Base-by-base conservation (phyloP, 2,888 invertebrate species). In the Campaea margaritaria region DNA sequence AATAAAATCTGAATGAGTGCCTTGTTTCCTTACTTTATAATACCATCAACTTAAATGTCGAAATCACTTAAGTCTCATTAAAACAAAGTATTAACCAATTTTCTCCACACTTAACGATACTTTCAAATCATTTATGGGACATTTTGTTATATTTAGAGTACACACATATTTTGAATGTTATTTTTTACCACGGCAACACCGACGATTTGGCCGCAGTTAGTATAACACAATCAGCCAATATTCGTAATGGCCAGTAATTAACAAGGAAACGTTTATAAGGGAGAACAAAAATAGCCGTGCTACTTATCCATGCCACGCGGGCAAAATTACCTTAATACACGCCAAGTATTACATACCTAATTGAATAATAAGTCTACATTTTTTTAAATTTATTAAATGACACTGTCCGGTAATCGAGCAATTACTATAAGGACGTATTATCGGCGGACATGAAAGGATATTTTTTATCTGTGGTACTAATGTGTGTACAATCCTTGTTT, bases 291-390 rank as follows among this genome's bases (percentile, higher is more conserved):
- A 34, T 21, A 21, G 21, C 21, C 21, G 5, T 21, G 3, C 34
- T 34, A 34, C 34, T 11, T 9, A 9, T 9, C 34, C 10, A 11
- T 11, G 1, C 2, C 74, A 78, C 81, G 81, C 81, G 79, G 82
- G 64, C 72, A 68, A 78, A 83, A 83, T 81, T 79, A 78, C 75
- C 57, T 5, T 21, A 3, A 21, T 21, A 21, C 21, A 21, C n/a
- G n/a, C n/a, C n/a, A n/a, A n/a, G n/a, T n/a, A n/a, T n/a, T n/a
- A n/a, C n/a, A n/a, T 21, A 5, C 21, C 21, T 21, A 21, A 78
- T 76, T 79, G 80, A 75, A 67, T 78, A 80, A 76, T 73, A 70
- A 80, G 75, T 63, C 64, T 38, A 51, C 38, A n/a, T 27, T 27
- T 13, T 42, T 42, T 31, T 50, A 46, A 10, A 2, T 42, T 38